Base-by-base conservation (phyloP, 2,888 invertebrate species). In the Tachina grossa region DNA sequence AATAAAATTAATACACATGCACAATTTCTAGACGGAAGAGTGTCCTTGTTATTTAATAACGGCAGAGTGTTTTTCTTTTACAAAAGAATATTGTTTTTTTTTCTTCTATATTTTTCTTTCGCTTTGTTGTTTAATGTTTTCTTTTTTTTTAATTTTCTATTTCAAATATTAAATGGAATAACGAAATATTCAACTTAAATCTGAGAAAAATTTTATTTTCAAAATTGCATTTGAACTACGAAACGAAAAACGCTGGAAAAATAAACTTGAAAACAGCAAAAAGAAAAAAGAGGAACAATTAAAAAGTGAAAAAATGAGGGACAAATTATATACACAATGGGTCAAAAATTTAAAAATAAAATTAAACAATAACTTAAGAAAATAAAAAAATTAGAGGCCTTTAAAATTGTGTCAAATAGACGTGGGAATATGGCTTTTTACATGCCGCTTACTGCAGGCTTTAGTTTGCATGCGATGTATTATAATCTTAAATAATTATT, bases 141-240 rank as follows among this genome's bases (percentile, higher is more conserved):
- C n/a, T n/a, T n/a, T n/a, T n/a, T n/a, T n/a, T 31, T 19, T 11
- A 1, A 61, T 72, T 69, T 72, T 63, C 49, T 9, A 6, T 59
- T 59, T 68, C 16, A 41, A 43, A 13, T 72, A 61, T 43, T 39
- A 63, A 51, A 61, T 51, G 47, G 66, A 68, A 61, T 2, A 19
- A 69, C 59, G 51, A 74, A 61, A 71, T 76, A 53, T 74, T 69
- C 53, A 75, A 76, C 49, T 65, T 39, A 75, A 81, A 68, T 68
- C 59, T 72, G 55, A 47, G 53, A 71, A 76, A 86, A 87, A 83
- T 84, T 66, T 84, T 83, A 82, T 81, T 87, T 86, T 84, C 76
- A 85, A 31, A 84, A 88, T 87, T 87, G 76, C 87, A 86, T 87
- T 88, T 84, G 83, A 87, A 84, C 80, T 85, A 53, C 61, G 49